Conservation (phyloP, 30 jellyfish, hydroid and myxozoan species). For the Pelagia noctiluca region DNA sequence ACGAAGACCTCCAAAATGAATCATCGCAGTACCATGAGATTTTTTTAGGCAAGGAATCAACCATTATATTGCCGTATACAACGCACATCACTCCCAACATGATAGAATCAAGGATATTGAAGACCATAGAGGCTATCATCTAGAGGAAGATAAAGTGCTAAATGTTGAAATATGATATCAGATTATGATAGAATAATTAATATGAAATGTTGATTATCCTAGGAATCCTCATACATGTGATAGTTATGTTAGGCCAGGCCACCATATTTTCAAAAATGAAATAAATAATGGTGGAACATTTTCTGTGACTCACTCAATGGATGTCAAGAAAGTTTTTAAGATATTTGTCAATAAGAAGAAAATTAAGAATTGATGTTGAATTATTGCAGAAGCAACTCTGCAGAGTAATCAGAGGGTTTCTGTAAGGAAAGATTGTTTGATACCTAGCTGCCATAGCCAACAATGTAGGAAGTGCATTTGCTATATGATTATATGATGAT, state of each 20-base stretch:
- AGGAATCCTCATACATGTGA: background rate
- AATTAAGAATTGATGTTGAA: background rate
- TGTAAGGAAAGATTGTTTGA: background rate
- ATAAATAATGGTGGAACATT: too few relatives aligned
- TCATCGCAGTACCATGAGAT: too few relatives aligned
- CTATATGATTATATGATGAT: background rate
- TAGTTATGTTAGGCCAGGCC: too few relatives aligned
- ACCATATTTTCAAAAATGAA: too few relatives aligned
- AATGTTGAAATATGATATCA: background rate
- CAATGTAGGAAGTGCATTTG: background rate
- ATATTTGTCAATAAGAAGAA: background rate
- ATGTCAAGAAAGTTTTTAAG: too few relatives aligned
- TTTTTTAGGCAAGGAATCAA: slow-evolving; percentile 41
- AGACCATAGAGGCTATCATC: slow-evolving; percentile 85
- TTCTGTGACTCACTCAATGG: too few relatives aligned
- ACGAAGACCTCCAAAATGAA: background rate
- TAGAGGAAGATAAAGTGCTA: slow-evolving; percentile 1
- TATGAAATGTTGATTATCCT: background rate
- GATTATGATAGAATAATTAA: background rate
- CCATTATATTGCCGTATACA: slow-evolving; percentile 38
- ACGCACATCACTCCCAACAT: slow-evolving; percentile 57
- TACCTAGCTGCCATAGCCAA: too few relatives aligned
- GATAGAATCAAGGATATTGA: slow-evolving; percentile 66
- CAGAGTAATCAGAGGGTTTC: too few relatives aligned
- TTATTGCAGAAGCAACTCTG: too few relatives aligned